Evolutionary conservation across 2,797 vertebrate species (phyloP).

Genomic region (Myioborus melanocephalus): DNA sequence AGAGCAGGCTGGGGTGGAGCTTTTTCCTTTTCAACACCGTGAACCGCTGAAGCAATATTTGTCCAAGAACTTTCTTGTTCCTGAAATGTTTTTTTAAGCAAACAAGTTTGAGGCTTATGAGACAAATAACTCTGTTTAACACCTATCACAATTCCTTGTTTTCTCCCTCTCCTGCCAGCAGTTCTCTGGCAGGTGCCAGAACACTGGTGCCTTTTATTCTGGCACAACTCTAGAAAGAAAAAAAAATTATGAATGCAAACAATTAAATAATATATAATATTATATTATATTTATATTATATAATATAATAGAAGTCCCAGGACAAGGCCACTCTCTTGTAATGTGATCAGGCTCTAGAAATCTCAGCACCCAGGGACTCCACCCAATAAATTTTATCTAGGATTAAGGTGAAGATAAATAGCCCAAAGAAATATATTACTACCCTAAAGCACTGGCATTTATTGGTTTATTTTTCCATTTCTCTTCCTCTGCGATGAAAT

Average conservation of each 20-base stretch:
- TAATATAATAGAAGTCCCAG: neutral
- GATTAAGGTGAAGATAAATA: constrained; percentile 46
- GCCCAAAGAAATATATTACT: neutral
- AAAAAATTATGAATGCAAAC: neutral
- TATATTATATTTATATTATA: too few species aligned
- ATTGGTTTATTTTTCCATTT: constrained; percentile 22
- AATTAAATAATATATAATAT: constrained; percentile 3
- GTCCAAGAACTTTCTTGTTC: neutral
- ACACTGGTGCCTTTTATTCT: neutral
- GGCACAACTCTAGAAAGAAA: neutral
- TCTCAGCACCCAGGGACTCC: neutral
- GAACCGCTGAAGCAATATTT: neutral
- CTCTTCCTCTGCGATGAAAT: neutral
- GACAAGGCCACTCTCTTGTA: neutral
- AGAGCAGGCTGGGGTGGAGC: neutral
- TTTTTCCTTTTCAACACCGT: neutral
- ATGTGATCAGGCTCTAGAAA: neutral
- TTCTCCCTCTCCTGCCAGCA: neutral
- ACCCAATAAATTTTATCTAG: constrained; percentile 1
- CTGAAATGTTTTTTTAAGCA: neutral
- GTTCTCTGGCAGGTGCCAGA: neutral
- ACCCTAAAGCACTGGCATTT: neutral
- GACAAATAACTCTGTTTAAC: neutral
- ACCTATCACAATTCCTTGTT: neutral
- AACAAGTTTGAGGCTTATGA: neutral